Conservation (phyloP, 2,888 invertebrate species). For the Amphipyra tragopoginis region DNA sequence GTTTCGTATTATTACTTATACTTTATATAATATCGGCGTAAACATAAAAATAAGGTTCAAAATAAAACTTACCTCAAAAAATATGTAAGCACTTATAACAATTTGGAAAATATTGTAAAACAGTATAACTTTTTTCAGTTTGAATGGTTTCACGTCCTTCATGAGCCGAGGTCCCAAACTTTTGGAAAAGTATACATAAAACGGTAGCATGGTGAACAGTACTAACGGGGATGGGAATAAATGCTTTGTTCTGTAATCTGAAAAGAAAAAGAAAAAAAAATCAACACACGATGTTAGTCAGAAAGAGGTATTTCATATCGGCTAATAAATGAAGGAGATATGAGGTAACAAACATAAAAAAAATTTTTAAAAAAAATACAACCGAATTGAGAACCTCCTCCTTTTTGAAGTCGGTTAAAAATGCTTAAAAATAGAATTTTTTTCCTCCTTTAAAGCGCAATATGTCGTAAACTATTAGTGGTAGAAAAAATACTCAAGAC, state of each 20-base stretch:
- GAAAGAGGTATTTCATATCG: too few species aligned
- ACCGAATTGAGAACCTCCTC: too few species aligned
- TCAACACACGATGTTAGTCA: too few species aligned
- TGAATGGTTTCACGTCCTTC: conserved; percentile 91
- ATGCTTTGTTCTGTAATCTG: conserved; percentile 59
- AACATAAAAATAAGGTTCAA: neutral
- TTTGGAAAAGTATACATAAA: conserved; percentile 56
- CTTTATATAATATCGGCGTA: too few species aligned
- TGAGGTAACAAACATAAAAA: too few species aligned
- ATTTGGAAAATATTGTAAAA: conserved; percentile 94
- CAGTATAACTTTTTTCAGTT: conserved; percentile 92
- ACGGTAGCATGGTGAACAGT: conserved; percentile 26
- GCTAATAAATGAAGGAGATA: too few species aligned
- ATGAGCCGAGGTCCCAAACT: conserved; percentile 76
- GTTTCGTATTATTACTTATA: neutral
- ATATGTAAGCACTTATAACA: conserved; percentile 42
- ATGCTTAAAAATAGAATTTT: too few species aligned
- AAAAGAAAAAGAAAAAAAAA: conserved; percentile 20
- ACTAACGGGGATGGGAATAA: conserved; percentile 42
- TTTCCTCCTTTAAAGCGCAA: too few species aligned
- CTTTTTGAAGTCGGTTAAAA: too few species aligned
- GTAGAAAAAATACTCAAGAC: too few species aligned
- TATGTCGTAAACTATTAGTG: too few species aligned
- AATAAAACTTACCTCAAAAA: conserved; percentile 49
- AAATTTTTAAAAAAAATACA: too few species aligned